Conservation (phyloP, 2,888 invertebrate species). For the Leptothorax acervorum region DNA sequence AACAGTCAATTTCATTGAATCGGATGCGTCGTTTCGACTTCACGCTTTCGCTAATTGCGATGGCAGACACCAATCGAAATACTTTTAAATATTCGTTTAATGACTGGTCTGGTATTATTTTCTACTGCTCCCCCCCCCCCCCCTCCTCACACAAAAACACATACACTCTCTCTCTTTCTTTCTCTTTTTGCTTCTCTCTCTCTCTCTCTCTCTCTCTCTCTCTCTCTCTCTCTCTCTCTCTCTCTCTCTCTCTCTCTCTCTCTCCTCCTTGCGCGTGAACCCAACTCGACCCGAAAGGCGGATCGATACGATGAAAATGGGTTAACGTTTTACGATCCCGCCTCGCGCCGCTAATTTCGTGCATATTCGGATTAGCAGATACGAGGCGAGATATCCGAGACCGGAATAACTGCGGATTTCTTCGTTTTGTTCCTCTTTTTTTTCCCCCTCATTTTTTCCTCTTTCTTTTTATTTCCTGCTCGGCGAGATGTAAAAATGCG, state of each 20-base stretch:
- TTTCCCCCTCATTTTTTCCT: background rate
- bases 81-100: slow-evolving; percentile 68
- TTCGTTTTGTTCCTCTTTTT: slow-evolving; percentile 19
- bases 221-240: slow-evolving; percentile 23
- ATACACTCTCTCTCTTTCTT: slow-evolving; percentile 5
- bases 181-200: slow-evolving; percentile 30
- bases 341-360: slow-evolving; percentile 51
- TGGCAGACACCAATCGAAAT: slow-evolving; percentile 67
- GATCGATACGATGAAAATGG: slow-evolving; percentile 61
- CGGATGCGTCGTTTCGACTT: slow-evolving; percentile 59
- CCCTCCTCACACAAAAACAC: background rate
- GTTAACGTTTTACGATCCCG: slow-evolving; percentile 66
- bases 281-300: slow-evolving; percentile 41
- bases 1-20: slow-evolving; percentile 51
- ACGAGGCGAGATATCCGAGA: slow-evolving; percentile 45
- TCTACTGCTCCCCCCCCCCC: slow-evolving; percentile 8
- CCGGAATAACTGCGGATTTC: slow-evolving; percentile 49
- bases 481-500: slow-evolving; percentile 46
- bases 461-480: slow-evolving; percentile 8
- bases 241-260: slow-evolving; percentile 33
- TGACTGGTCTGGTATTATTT: slow-evolving; percentile 64
- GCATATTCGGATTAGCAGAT: slow-evolving; percentile 55
- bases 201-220: slow-evolving; percentile 34
- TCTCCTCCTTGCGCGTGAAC: slow-evolving; percentile 26
- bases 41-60: slow-evolving; percentile 61